These are phyloP conservation scores for Lagorchestes hirsutus DNA, from an alignment of 2,797 vertebrate species.

Conservation along the genomic window DNA sequence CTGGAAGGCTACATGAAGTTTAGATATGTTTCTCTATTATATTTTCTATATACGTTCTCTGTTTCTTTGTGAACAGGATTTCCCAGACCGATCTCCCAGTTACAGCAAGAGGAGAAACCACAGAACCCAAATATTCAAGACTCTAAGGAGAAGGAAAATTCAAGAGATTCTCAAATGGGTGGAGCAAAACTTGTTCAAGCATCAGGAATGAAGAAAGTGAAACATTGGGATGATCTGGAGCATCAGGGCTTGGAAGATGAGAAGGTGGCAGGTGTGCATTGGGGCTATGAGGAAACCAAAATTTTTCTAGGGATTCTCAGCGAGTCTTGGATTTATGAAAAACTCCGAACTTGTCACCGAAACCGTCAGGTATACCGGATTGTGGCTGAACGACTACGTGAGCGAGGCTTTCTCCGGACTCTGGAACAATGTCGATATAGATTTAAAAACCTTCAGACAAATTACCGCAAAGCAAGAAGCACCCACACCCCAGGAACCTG, in stretches of 20 bases:
- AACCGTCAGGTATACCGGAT: neutral
- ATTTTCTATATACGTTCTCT: neutral
- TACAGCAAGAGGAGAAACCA: neutral
- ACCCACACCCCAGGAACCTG: neutral
- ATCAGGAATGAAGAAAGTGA: conserved; percentile 1
- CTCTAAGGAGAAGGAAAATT: neutral
- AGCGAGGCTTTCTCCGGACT: neutral
- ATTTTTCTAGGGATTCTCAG: conserved; percentile 6
- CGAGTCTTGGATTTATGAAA: conserved; percentile 10
- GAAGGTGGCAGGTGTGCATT: neutral
- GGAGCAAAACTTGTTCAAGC: neutral
- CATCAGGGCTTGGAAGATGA: conserved; percentile 11
- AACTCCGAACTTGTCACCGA: neutral
- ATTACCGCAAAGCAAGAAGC: conserved; percentile 27
- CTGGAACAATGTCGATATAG: neutral
- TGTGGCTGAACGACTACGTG: neutral
- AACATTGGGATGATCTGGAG: neutral
- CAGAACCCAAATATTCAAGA: neutral
- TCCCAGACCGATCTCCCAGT: neutral
- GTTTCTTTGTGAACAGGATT: conserved; percentile 30
- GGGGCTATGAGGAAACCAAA: conserved; percentile 4
- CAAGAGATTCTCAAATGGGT: neutral
- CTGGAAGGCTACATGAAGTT: too few species aligned
- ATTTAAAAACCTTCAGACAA: conserved; percentile 41
- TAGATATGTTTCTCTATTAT: too few species aligned